Evolutionary conservation across 2,797 vertebrate genomes (phyloP).

Genomic region (Aulostomus chinensis): DNA sequence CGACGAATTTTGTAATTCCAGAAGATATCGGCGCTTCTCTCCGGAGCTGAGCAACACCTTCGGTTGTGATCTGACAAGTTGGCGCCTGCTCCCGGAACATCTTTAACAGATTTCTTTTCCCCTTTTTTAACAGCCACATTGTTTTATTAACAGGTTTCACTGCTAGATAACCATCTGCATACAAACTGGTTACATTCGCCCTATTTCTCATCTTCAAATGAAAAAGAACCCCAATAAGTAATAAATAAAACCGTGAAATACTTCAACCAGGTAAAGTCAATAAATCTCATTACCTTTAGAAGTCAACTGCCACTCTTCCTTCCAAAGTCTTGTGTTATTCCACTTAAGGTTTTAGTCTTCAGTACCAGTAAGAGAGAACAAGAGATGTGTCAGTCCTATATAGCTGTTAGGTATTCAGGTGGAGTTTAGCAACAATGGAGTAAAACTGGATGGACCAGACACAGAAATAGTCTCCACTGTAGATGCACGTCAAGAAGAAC

Average conservation of each 20-base stretch:
- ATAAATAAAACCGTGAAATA: background rate
- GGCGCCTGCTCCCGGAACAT: too few species aligned
- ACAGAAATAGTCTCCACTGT: background rate
- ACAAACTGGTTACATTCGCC: too few species aligned
- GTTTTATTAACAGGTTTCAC: too few species aligned
- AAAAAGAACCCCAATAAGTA: background rate
- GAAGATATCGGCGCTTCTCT: too few species aligned
- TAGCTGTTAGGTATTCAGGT: background rate
- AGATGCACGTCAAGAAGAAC: background rate
- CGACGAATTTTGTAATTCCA: too few species aligned
- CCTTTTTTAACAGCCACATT: too few species aligned
- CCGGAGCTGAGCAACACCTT: too few species aligned
- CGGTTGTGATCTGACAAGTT: too few species aligned
- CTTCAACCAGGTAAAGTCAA: background rate
- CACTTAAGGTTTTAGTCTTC: background rate
- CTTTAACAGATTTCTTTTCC: too few species aligned
- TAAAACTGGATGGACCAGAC: slow-evolving; percentile 59
- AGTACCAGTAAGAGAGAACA: background rate
- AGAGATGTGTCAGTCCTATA: fast-evolving
- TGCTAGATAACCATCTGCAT: too few species aligned
- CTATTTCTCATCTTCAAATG: too few species aligned
- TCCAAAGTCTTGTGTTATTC: background rate
- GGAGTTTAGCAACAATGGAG: slow-evolving; percentile 46
- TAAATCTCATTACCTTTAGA: slow-evolving; percentile 9
- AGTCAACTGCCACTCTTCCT: background rate